phyloP scores from a whole-genome alignment of 2,797 vertebrate genomes.

The Oreortyx pictus region DNA sequence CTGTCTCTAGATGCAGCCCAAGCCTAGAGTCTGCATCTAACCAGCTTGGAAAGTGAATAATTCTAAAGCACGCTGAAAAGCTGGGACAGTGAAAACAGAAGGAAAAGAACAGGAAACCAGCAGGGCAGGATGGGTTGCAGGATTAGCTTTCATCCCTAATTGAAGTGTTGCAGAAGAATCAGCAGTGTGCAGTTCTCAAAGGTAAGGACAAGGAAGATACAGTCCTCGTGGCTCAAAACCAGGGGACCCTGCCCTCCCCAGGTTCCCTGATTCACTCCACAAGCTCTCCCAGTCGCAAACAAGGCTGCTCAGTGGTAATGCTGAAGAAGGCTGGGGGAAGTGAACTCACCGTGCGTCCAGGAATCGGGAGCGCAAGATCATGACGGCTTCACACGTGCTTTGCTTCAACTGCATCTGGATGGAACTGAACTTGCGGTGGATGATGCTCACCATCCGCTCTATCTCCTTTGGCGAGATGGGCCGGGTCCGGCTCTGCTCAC shows the following conservation, averaged over 20 bases:
- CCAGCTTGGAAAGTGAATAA: background rate
- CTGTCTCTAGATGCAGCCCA: background rate
- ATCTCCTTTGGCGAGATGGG: conserved; percentile 98
- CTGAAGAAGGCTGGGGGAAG: rapidly evolving
- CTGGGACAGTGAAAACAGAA: background rate
- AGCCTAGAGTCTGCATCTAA: background rate
- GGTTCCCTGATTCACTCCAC: background rate
- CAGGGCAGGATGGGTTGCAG: background rate
- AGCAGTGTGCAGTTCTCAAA: background rate
- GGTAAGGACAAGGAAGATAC: background rate
- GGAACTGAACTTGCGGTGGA: conserved; percentile 99
- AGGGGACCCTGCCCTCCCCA: background rate
- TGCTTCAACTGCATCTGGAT: conserved; percentile 99
- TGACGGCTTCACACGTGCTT: conserved; percentile 97
- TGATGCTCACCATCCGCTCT: conserved; percentile 97
- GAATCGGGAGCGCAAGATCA: conserved; percentile 98
- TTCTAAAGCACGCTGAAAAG: background rate
- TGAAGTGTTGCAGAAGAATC: background rate
- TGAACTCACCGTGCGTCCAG: conserved; percentile 91
- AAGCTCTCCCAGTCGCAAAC: background rate
- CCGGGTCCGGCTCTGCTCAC: conserved; percentile 94
- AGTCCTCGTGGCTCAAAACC: background rate
- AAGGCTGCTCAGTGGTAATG: rapidly evolving
- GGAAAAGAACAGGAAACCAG: background rate
- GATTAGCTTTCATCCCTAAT: background rate